Evolutionary conservation across 2,113 vertebrate genomes (phyloP), one percentile per base, ranked within the genome.

Genomic region (Indri indri): DNA sequence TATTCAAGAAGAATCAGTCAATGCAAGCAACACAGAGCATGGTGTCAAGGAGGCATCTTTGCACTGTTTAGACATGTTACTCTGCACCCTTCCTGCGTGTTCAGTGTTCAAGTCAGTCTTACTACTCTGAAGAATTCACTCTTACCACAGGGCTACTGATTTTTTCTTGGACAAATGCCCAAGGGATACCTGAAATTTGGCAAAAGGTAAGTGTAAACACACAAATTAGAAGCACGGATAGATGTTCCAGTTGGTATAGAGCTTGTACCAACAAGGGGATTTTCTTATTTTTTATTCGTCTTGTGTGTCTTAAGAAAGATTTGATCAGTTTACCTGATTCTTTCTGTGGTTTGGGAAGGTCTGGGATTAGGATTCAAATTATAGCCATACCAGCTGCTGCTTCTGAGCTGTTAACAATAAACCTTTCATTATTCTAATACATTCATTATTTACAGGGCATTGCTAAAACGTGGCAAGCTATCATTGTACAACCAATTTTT

Each of bases 11-110:
- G 1, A 34, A 11, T 8, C 30, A 18, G 18, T 17, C 22, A 27
- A 25, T 12, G 17, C 2, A 54, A 22, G 14, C 3, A 20, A 4
- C 0, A 0, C 6, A 50, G 37, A n/a, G 14, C 0, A 0, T 6
- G 40, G 6, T 13, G 20, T 27, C 11, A 2, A 27, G 23, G 17
- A 59, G 37, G 3, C 3, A 9, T 14, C 34, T 20, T 6, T 3
- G 7, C 22, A 1, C 30, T 11, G 12, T 16, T 45, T 32, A 50
- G 54, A 17, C 2, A 7, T 0, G 12, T 45, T 34, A 2, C 5
- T 23, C 23, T 12, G 20, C 12, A 0, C 40, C 34, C n/a, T 59
- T 76, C 23, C 54, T 16, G 54, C 17, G 11, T 6, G 0, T n/a
- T 68, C 30, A 3, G 37, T 42, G 8, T 61, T 65, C 22, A 63